Conservation (phyloP, 2,113 vertebrate species). For the Microtus ochrogaster region DNA sequence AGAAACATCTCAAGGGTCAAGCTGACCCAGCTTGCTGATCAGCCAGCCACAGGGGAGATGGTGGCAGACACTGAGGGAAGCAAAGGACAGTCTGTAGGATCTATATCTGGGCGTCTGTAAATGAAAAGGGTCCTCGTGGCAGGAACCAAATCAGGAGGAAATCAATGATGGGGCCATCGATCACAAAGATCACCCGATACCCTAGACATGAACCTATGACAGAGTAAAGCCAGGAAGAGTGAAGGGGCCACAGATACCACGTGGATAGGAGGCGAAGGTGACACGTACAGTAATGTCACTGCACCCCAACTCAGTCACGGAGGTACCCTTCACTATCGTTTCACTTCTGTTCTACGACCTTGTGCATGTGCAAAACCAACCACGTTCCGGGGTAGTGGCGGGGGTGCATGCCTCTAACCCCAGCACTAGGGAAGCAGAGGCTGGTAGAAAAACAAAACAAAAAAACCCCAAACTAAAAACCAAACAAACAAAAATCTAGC, state of each 20-base stretch:
- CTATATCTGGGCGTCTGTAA: rapidly evolving
- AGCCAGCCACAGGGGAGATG: background rate
- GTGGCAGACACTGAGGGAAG: background rate
- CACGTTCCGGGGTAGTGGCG: background rate
- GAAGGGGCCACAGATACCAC: background rate
- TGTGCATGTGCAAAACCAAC: background rate
- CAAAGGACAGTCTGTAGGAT: background rate
- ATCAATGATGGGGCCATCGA: rapidly evolving
- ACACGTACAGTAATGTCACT: no score
- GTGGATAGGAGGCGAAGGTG: background rate
- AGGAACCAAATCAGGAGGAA: background rate
- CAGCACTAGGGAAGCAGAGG: no score
- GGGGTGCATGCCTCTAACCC: no score
- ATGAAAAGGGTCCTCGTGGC: background rate
- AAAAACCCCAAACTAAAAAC: background rate
- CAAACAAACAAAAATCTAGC: background rate
- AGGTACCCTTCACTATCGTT: no score
- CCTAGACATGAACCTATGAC: rapidly evolving
- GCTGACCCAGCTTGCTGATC: background rate
- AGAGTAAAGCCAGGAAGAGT: no score
- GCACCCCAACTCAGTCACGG: background rate
- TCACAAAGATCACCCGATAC: no score
- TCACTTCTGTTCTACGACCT: background rate
- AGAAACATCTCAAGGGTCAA: background rate
- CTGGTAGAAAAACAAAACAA: background rate